phyloP scores from a whole-genome alignment of 2,113 vertebrate species.

The Podarcis cretensis region DNA sequence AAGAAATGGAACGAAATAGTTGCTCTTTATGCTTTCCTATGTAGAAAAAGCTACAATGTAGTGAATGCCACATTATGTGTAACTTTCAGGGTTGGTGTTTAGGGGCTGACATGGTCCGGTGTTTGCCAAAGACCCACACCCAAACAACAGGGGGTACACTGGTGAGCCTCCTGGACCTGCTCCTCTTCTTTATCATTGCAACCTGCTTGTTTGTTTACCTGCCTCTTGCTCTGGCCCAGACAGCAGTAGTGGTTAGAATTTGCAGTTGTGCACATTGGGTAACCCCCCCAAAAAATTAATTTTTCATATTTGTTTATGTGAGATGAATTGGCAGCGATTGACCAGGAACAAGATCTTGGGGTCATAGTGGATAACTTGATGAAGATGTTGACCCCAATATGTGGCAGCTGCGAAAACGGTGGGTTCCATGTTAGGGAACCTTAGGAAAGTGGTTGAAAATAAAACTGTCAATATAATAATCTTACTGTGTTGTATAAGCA shows the following conservation, averaged over 20 bases:
- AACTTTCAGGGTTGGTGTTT: neutral
- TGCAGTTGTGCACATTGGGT: too few relatives aligned
- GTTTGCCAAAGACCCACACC: neutral
- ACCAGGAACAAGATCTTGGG: too few relatives aligned
- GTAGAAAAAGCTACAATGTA: rapidly evolving
- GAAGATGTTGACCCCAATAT: too few relatives aligned
- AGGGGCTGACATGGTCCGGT: neutral
- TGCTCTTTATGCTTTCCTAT: neutral
- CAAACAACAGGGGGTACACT: neutral
- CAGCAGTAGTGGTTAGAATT: neutral
- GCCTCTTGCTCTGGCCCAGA: neutral
- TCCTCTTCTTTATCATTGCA: neutral
- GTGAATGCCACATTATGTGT: neutral
- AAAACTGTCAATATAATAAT: too few relatives aligned
- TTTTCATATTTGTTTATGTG: too few relatives aligned
- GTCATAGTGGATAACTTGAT: too few relatives aligned
- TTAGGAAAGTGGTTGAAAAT: too few relatives aligned
- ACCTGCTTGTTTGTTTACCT: neutral
- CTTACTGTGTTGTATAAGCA: too few relatives aligned
- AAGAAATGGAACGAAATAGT: neutral
- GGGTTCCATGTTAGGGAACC: too few relatives aligned
- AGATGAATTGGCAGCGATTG: too few relatives aligned
- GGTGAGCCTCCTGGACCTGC: neutral
- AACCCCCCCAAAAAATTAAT: too few relatives aligned
- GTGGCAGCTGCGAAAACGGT: too few relatives aligned